Evolutionary conservation across 2,113 vertebrate species (phyloP), one percentile per base, ranked within the genome.

Genomic region (Ciconia maguari): DNA sequence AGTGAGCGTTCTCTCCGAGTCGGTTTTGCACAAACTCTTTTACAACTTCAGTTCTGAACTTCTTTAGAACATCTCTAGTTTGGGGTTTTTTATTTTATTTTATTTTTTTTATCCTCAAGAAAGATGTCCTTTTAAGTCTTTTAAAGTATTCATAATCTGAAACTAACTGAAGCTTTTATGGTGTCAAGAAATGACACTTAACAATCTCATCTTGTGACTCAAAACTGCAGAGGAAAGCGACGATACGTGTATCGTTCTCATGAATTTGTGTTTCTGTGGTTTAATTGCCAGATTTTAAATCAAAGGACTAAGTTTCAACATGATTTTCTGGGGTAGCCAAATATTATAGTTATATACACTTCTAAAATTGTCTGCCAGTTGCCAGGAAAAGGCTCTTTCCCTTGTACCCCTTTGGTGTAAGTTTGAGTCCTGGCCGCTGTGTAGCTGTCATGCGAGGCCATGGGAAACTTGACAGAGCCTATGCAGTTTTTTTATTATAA

Each of bases 1-100:
- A 97, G 93, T 76, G 9, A 97, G 92, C 49, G 6, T 91, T 66
- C 96, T 95, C 96, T 93, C 93, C 94, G 95, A 96, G 89, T 83
- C 95, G 97, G 84, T 97, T 98, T 98, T 98, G 77, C 95, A 95
- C 92, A 96, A 98, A 93, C 95, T 97, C 96, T 97, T 94, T 88
- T 91, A 82, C 61, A 93, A 96, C 94, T 98, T 97, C 91, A 61
- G 68, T 77, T 96, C 68, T 90, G 95, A 97, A 96, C 96, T 97
- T 91, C 87, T 97, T 97, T 81, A 94, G 76, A 96, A 94, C 65
- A 77, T 83, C 86, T 93, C 77, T 87, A 76, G 93, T 9, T 26
- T 51, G 48, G 62, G 64, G 15, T 7, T 19, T 55, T 79, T 4
- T 86, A 79, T 58, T 72, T 76, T 93, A 52, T 22, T 51, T 19